Evolutionary conservation across 2,888 invertebrate species (phyloP).

Genomic region (Xestia rhomboidea): DNA sequence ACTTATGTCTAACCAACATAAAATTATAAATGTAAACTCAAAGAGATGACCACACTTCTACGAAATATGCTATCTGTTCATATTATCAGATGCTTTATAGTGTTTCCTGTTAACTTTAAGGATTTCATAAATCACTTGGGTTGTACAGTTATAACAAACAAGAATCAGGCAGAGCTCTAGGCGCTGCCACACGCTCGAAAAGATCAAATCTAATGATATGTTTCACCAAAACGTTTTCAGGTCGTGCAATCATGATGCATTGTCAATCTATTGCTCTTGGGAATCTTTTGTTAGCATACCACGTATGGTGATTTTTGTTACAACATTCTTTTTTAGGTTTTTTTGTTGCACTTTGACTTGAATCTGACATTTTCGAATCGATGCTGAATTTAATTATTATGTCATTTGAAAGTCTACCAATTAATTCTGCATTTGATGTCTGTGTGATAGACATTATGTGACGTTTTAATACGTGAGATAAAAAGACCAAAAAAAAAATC

Average conservation of each 20-base stretch:
- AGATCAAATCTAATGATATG: slow-evolving; percentile 83
- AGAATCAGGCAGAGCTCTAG: slow-evolving; percentile 63
- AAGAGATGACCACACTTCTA: slow-evolving; percentile 16
- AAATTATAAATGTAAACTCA: slow-evolving; percentile 10
- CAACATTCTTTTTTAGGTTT: slow-evolving; percentile 12
- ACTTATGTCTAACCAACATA: background rate
- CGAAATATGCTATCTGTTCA: slow-evolving; percentile 15
- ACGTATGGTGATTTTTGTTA: slow-evolving; percentile 25
- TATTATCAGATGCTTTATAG: slow-evolving; percentile 4
- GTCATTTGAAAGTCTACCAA: slow-evolving; percentile 3
- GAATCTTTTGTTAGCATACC: slow-evolving; percentile 73
- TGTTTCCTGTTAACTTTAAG: slow-evolving; percentile 26
- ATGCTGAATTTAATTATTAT: slow-evolving; percentile 12
- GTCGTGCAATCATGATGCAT: slow-evolving; percentile 76
- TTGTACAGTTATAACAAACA: slow-evolving; percentile 65
- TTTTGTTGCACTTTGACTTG: slow-evolving; percentile 21
- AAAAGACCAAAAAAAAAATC: background rate
- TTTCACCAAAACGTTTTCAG: slow-evolving; percentile 77
- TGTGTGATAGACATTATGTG: background rate
- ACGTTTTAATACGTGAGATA: background rate
- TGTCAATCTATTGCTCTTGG: slow-evolving; percentile 78
- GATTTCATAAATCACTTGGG: slow-evolving; percentile 70
- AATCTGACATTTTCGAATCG: slow-evolving; percentile 36
- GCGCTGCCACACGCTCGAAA: slow-evolving; percentile 71
- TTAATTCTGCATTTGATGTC: slow-evolving; percentile 20